Base-by-base conservation (phyloP, 23 tunicate genomes). In the Ciona savignyi region DNA sequence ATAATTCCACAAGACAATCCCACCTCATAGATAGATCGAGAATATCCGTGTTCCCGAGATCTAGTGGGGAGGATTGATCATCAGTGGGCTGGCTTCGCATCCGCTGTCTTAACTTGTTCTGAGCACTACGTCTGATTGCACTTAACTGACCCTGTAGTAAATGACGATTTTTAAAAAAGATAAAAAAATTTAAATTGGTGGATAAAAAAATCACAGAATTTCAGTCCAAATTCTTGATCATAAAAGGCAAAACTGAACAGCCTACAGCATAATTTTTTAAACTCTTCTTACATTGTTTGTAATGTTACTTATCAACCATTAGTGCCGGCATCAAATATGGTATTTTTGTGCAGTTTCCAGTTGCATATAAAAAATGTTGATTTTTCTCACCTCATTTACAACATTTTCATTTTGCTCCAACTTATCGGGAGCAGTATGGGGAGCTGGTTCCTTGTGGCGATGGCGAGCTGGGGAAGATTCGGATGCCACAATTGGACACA, bases 71-170 rank as follows among this genome's bases (percentile, higher is more conserved):
- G n/a, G n/a, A n/a, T n/a, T n/a, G n/a, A n/a, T n/a, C 19, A 49
- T 21, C 19, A 33, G 81, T 74, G 33, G 97, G 88, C 63, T 78
- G 83, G 66, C 90, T 90, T 64, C 78, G 60, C 86, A 90, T 75
- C 35, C 77, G 82, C 35, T 83, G 75, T 62, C 97, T 78, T n/a
- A n/a, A n/a, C 33, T 75, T 83, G 67, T 83, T 77, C 69, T 83
- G 85, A 1, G 97, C 97, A 60, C 89, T 83, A 60, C 82, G 78
- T 25, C 97, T 49, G 27, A 90, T 90, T 29, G 82, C 70, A 34
- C 62, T 76, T 42, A 83, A 25, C 30, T 70, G 74, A 24, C 56
- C 15, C 20, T 49, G 61, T 11, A 49, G n/a, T n/a, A n/a, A n/a
- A 49, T 20, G 15, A 49, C 15, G 20, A 11, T 49, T 11, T 49